Evolutionary conservation across 2,113 vertebrate species (phyloP).

Genomic region (Cyphomyrus discorhynchus): DNA sequence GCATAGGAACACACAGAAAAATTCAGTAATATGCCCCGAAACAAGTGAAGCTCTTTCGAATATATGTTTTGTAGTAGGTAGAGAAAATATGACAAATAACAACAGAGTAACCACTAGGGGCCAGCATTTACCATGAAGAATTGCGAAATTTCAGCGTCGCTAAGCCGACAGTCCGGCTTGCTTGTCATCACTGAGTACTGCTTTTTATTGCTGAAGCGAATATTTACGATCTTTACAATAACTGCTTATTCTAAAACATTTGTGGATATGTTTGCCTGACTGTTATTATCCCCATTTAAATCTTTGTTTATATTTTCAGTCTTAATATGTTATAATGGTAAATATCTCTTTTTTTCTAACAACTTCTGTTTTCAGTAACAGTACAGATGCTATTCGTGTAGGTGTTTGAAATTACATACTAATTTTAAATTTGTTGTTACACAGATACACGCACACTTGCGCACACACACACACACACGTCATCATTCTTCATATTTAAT

Average conservation of each 20-base stretch:
- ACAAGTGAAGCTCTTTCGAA: not conserved
- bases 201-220: not conserved
- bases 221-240: not conserved
- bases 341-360: not conserved
- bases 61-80: not conserved
- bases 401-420: not conserved
- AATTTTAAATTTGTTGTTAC: not conserved
- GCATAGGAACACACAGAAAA: not conserved
- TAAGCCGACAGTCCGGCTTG: not conserved
- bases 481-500: not conserved
- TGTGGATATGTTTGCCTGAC: too few relatives aligned
- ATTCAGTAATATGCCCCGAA: not conserved
- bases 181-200: not conserved
- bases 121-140: conserved; percentile 15
- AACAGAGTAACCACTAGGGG: not conserved
- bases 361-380: not conserved
- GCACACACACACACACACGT: too few relatives aligned
- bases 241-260: not conserved
- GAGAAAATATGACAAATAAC: not conserved
- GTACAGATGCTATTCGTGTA: not conserved
- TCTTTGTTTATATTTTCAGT: not conserved
- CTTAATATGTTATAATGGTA: not conserved
- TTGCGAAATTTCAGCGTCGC: too few relatives aligned
- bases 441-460: not conserved
- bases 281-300: not conserved